A percentile compares a stretch with the other conserved stretches of the same genome.
Conservation (phyloP, 92 coral and sea anemone species). For the Ricordea florida region DNA sequence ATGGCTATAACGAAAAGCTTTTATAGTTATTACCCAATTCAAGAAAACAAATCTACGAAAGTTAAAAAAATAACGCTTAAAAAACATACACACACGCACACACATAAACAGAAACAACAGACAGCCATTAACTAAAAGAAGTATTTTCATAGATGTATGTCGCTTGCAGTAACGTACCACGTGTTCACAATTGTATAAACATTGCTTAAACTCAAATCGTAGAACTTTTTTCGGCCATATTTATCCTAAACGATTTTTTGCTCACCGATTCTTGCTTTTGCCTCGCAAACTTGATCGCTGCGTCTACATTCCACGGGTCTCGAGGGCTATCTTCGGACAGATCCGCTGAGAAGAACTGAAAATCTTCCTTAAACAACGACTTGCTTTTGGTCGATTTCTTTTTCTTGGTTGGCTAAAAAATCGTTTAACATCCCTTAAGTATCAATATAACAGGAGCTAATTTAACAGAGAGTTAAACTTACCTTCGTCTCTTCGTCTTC, state of each 20-base stretch:
- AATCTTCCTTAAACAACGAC: conserved; percentile 73
- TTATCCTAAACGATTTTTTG: background rate
- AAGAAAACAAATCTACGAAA: too few relatives aligned
- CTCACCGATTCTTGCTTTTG: conserved; percentile 66
- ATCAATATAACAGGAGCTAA: background rate
- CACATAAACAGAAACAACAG: too few relatives aligned
- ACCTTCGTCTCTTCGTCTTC: conserved; percentile 80
- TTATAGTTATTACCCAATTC: too few relatives aligned
- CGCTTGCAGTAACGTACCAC: background rate
- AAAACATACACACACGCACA: too few relatives aligned
- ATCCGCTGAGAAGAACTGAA: conserved; percentile 77
- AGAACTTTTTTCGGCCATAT: background rate
- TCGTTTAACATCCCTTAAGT: background rate
- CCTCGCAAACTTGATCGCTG: conserved; percentile 77
- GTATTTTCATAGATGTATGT: too few relatives aligned
- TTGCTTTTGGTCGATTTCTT: conserved; percentile 47
- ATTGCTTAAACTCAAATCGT: too few relatives aligned
- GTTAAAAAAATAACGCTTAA: too few relatives aligned
- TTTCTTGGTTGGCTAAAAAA: conserved; percentile 5
- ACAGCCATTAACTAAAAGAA: too few relatives aligned
- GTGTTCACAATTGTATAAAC: background rate
- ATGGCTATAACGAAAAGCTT: too few relatives aligned
- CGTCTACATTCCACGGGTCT: conserved; percentile 85
- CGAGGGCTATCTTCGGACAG: conserved; percentile 17
- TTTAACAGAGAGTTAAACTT: background rate